phyloP scores from a whole-genome alignment of 2,888 invertebrate genomes.

The Drosophila eohydei region DNA sequence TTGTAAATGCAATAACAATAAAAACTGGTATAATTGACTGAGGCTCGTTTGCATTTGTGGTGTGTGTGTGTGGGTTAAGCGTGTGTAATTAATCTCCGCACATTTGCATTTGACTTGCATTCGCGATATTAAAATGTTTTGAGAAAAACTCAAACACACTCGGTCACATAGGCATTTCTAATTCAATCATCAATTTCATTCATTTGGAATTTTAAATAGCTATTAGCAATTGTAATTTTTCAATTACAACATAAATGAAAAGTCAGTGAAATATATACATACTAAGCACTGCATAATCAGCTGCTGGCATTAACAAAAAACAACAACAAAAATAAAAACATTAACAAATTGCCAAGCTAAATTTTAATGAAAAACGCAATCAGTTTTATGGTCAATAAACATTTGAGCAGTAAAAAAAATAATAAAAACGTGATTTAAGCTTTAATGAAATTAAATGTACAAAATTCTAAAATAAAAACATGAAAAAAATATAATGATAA shows the following conservation, averaged over 20 bases:
- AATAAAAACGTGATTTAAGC: neutral
- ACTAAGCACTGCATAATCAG: slow-evolving; percentile 15
- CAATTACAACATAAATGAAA: slow-evolving; percentile 10
- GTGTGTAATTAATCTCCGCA: slow-evolving; percentile 68
- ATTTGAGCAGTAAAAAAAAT: slow-evolving; percentile 7
- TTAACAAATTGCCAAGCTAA: slow-evolving; percentile 9
- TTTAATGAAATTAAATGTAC: slow-evolving; percentile 1
- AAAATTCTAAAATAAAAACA: neutral
- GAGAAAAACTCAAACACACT: slow-evolving; percentile 17
- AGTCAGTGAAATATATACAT: slow-evolving; percentile 17
- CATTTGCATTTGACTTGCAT: slow-evolving; percentile 65
- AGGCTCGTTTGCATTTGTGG: slow-evolving; percentile 41
- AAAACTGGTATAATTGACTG: slow-evolving; percentile 64
- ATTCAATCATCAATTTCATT: slow-evolving; percentile 44
- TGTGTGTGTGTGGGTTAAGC: slow-evolving; percentile 18
- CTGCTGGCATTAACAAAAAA: slow-evolving; percentile 8
- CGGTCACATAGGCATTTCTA: slow-evolving; percentile 3
- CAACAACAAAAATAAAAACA: slow-evolving; percentile 1
- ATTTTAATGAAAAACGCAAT: slow-evolving; percentile 12
- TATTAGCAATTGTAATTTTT: slow-evolving; percentile 27
- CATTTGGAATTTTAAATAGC: slow-evolving; percentile 24
- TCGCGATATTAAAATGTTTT: slow-evolving; percentile 29
- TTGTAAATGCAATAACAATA: slow-evolving; percentile 71
- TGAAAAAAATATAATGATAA: neutral
- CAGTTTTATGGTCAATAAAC: slow-evolving; percentile 18